phyloP scores from a whole-genome alignment of 2,797 vertebrate species.

The Malacoctenus gilli region DNA sequence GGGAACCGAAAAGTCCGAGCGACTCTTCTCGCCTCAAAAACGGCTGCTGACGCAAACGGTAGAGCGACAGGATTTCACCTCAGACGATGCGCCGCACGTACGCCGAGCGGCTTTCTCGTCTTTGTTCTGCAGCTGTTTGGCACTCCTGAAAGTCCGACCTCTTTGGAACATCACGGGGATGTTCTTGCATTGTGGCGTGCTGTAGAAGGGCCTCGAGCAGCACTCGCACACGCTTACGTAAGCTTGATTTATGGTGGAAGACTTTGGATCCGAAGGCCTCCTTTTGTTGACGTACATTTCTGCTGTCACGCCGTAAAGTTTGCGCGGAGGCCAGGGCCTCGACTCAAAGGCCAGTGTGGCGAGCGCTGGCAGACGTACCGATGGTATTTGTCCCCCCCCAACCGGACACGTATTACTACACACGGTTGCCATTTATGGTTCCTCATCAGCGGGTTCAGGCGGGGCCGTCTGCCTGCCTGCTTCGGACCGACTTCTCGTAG shows the following conservation, averaged over 20 bases:
- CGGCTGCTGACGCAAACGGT: too few species aligned
- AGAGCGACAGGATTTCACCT: conserved; percentile 5
- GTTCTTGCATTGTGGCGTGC: conserved; percentile 16
- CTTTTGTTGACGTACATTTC: neutral
- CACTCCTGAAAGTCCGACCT: conserved; percentile 34
- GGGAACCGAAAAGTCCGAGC: too few species aligned
- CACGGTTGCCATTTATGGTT: conserved; percentile 50
- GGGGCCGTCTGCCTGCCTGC: too few species aligned
- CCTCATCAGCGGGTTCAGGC: conserved; percentile 12
- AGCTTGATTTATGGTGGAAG: conserved; percentile 41
- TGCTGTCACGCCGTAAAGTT: conserved; percentile 11
- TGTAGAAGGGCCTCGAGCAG: too few species aligned
- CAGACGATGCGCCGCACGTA: conserved; percentile 10
- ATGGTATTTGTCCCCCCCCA: neutral
- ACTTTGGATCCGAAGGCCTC: conserved; percentile 4
- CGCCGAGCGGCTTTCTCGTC: conserved; percentile 14
- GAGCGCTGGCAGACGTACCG: neutral
- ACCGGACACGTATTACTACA: conserved; percentile 20
- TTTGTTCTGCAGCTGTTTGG: conserved; percentile 46
- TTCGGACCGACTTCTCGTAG: conserved; percentile 12
- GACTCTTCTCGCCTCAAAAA: too few species aligned
- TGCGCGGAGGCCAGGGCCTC: neutral
- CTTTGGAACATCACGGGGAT: conserved; percentile 27
- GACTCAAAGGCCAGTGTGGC: conserved; percentile 4
- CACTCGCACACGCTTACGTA: conserved; percentile 48